Conservation (phyloP, 1,140 invertebrate species). For the Bombus sylvicola region DNA sequence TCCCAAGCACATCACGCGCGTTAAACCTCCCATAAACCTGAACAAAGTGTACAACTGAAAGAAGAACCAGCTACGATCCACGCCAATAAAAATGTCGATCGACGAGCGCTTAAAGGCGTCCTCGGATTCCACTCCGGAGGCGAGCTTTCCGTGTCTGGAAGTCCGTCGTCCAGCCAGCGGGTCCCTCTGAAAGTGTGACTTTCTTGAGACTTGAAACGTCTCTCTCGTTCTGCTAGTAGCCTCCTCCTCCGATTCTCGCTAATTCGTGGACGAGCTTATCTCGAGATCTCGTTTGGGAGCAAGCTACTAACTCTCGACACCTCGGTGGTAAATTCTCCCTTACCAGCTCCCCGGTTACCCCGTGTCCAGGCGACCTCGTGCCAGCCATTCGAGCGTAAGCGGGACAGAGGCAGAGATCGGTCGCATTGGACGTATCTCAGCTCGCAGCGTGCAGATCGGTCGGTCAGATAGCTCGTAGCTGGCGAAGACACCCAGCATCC, state of each 20-base stretch:
- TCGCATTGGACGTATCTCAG: constrained; percentile 57
- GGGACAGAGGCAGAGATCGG: constrained; percentile 25
- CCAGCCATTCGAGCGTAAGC: not conserved
- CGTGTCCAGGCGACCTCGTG: not conserved
- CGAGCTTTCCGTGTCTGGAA: constrained; percentile 5
- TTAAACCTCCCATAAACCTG: not conserved
- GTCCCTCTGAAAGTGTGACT: constrained; percentile 46
- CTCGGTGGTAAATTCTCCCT: constrained; percentile 65
- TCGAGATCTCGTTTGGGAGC: constrained; percentile 64
- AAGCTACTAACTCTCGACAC: constrained; percentile 73
- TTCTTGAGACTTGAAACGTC: constrained; percentile 27
- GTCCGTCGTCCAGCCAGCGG: not conserved
- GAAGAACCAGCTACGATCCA: not conserved
- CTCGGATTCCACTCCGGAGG: constrained; percentile 12
- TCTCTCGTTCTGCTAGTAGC: not conserved
- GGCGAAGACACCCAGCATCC: constrained; percentile 29
- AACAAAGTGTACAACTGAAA: not conserved
- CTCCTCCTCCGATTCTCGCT: constrained; percentile 37
- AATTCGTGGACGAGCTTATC: constrained; percentile 67
- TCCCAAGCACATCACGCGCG: not conserved
- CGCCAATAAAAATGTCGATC: constrained; percentile 17
- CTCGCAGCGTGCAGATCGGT: constrained; percentile 66
- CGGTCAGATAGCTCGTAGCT: constrained; percentile 52
- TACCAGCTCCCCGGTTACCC: constrained; percentile 33
- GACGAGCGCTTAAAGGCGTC: not conserved